A percentile compares a stretch with the other conserved stretches of the same genome.
These are phyloP conservation scores for Cephalotes varians DNA, from an alignment of 2,888 invertebrate genomes.

Conservation along the genomic window DNA sequence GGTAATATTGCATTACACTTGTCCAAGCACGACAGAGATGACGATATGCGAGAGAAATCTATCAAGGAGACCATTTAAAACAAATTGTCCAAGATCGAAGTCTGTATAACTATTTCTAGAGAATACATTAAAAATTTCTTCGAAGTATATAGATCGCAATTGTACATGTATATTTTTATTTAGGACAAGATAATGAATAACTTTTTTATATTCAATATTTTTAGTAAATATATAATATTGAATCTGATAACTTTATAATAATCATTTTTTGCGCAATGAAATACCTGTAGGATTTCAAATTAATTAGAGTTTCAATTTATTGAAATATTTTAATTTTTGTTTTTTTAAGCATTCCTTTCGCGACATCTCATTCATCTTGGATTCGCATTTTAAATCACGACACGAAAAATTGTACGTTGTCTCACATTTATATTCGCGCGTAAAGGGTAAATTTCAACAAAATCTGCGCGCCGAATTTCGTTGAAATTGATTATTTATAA, in stretches of 20 bases:
- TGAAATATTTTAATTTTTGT: not conserved
- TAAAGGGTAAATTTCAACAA: not conserved
- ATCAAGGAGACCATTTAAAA: not conserved
- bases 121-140: not conserved
- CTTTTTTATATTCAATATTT: too few species aligned
- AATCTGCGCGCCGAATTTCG: too few species aligned
- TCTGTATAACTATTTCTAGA: not conserved
- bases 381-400: not conserved
- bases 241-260: not conserved
- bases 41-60: conserved; percentile 1
- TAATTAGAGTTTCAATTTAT: not conserved
- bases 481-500: too few species aligned
- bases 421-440: not conserved
- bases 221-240: too few species aligned
- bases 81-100: not conserved
- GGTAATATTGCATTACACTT: conserved; percentile 58
- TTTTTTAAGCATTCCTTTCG: not conserved
- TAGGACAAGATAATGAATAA: not conserved
- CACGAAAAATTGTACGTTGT: not conserved
- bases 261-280: not conserved
- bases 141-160: too few species aligned
- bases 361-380: not conserved
- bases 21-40: not conserved
- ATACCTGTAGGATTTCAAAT: not conserved
- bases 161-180: not conserved